These are phyloP conservation scores for Thalpophila matura DNA, from an alignment of 2,888 invertebrate species.

Conservation along the genomic window DNA sequence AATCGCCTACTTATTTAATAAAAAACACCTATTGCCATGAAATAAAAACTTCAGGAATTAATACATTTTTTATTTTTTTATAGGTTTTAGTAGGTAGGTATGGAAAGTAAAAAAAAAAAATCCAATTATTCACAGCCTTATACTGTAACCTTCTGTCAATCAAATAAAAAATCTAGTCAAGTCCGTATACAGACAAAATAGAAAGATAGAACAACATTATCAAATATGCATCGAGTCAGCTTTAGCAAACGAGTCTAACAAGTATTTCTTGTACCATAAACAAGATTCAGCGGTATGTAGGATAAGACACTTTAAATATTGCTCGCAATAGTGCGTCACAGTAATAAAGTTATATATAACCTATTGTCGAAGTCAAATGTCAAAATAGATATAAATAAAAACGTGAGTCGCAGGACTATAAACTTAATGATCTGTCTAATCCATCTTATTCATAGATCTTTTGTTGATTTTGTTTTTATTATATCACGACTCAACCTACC, in stretches of 20 bases:
- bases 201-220: slow-evolving; percentile 14
- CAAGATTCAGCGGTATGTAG: slow-evolving; percentile 17
- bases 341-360: not conserved
- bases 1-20: too few species aligned
- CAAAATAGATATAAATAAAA: not conserved
- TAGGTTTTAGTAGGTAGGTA: too few species aligned
- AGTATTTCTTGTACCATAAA: slow-evolving; percentile 39
- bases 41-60: too few species aligned
- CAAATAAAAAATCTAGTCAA: not conserved
- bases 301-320: slow-evolving; percentile 23
- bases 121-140: too few species aligned
- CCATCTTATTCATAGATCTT: too few species aligned
- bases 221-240: slow-evolving; percentile 36
- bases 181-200: not conserved
- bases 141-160: too few species aligned
- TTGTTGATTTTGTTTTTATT: too few species aligned
- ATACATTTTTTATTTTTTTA: too few species aligned
- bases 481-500: too few species aligned
- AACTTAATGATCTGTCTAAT: too few species aligned
- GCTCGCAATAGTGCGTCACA: slow-evolving; percentile 18
- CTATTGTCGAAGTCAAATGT: not conserved
- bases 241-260: slow-evolving; percentile 35
- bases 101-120: too few species aligned
- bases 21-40: not conserved
- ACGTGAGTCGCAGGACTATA: too few species aligned